Conservation (phyloP, 2,888 invertebrate species). For the Mesochorus sp. region DNA sequence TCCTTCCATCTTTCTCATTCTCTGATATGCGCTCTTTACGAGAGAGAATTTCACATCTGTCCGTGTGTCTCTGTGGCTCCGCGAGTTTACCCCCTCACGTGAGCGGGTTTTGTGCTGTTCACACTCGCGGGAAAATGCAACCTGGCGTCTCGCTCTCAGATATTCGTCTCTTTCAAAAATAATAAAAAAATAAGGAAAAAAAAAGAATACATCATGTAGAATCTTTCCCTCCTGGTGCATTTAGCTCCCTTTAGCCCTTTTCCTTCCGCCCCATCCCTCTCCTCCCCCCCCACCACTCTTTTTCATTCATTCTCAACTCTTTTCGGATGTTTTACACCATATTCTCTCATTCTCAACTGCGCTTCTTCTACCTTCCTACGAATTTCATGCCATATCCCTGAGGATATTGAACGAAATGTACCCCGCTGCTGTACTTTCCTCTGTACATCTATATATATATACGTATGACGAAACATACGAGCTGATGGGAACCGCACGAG, state of each 20-base stretch:
- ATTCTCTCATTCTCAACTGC: constrained; percentile 57
- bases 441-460: background rate
- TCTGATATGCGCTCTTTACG: constrained; percentile 59
- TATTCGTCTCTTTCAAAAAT: background rate
- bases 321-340: constrained; percentile 65
- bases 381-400: constrained; percentile 61
- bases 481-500: constrained; percentile 20
- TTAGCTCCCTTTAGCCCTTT: constrained; percentile 18
- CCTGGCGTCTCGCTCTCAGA: constrained; percentile 7
- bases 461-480: background rate
- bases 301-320: constrained; percentile 57
- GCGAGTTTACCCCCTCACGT: constrained; percentile 64
- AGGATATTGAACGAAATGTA: constrained; percentile 63
- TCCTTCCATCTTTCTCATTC: constrained; percentile 70
- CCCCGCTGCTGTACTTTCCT: background rate
- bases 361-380: constrained; percentile 60
- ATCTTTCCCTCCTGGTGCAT: constrained; percentile 44
- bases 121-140: constrained; percentile 37
- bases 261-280: constrained; percentile 13
- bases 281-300: constrained; percentile 43
- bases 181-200: too few relatives aligned
- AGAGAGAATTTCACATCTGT: constrained; percentile 67
- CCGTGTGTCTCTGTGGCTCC: constrained; percentile 70
- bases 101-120: constrained; percentile 48
- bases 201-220: background rate